phyloP scores from a whole-genome alignment of 2,888 invertebrate genomes.

The Drosophila neonasuta region DNA sequence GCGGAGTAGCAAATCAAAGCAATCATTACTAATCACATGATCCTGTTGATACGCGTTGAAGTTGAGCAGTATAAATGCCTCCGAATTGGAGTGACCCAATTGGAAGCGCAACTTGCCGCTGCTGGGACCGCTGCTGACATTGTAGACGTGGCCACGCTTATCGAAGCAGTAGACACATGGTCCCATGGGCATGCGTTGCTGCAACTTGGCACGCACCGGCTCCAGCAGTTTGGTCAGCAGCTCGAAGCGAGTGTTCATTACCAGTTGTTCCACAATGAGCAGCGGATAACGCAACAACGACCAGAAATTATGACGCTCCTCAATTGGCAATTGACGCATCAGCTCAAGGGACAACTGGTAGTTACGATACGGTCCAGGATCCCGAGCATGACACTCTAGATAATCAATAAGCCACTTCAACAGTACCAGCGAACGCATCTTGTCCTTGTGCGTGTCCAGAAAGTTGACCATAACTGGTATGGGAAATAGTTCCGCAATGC shows the following conservation, averaged over 20 bases:
- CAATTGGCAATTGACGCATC: constrained; percentile 84
- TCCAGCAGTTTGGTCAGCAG: constrained; percentile 85
- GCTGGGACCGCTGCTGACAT: constrained; percentile 52
- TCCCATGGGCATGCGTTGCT: constrained; percentile 33
- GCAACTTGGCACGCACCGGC: constrained; percentile 83
- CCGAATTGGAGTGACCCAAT: constrained; percentile 66
- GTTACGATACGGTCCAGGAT: constrained; percentile 83
- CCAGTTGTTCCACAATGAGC: constrained; percentile 90
- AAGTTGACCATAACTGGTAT: constrained; percentile 84
- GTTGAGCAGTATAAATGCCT: constrained; percentile 83
- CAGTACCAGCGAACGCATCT: constrained; percentile 85
- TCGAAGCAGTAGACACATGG: constrained; percentile 80
- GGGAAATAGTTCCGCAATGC: constrained; percentile 85
- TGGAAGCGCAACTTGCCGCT: constrained; percentile 67
- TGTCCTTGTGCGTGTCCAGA: constrained; percentile 86
- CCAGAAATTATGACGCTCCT: constrained; percentile 85
- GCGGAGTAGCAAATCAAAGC: constrained; percentile 87
- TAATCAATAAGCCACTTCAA: constrained; percentile 86
- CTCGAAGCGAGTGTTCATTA: constrained; percentile 93
- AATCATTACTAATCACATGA: constrained; percentile 84
- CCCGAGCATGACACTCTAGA: constrained; percentile 82
- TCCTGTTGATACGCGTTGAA: constrained; percentile 85
- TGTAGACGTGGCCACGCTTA: constrained; percentile 78
- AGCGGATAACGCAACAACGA: constrained; percentile 87
- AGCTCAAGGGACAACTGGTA: constrained; percentile 87